These are phyloP conservation scores for Cydia pomonella DNA, from an alignment of 1,140 invertebrate genomes.

Conservation along the genomic window DNA sequence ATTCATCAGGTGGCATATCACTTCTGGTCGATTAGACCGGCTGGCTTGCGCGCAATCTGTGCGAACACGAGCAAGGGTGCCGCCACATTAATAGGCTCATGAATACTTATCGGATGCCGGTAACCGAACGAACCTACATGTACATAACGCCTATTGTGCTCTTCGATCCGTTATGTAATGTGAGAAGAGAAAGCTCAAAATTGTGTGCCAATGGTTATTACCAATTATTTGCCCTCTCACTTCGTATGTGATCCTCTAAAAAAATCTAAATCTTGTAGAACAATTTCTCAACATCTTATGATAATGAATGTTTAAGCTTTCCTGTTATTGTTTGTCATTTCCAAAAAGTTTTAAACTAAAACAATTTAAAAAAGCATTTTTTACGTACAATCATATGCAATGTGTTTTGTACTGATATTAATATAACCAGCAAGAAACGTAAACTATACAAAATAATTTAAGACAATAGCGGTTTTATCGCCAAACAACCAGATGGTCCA, in stretches of 20 bases:
- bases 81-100: constrained; percentile 67
- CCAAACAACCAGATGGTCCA: too few relatives aligned
- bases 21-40: constrained; percentile 72
- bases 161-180: constrained; percentile 27
- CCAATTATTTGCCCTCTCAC: constrained; percentile 1
- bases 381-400: too few relatives aligned
- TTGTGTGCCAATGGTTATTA: constrained; percentile 8
- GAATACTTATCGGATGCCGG: constrained; percentile 59
- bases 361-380: too few relatives aligned
- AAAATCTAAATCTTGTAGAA: neutral
- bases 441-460: too few relatives aligned
- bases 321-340: too few relatives aligned
- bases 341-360: too few relatives aligned
- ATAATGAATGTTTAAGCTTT: neutral
- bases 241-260: constrained; percentile 1
- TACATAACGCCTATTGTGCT: constrained; percentile 32
- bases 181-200: constrained; percentile 21
- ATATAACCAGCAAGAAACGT: too few relatives aligned
- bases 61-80: constrained; percentile 43
- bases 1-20: constrained; percentile 70
- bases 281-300: neutral
- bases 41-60: constrained; percentile 57
- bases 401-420: too few relatives aligned
- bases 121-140: constrained; percentile 37
- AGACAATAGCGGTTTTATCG: too few relatives aligned